phyloP scores from a whole-genome alignment of 2,888 invertebrate species.

The Plagodis pulveraria region DNA sequence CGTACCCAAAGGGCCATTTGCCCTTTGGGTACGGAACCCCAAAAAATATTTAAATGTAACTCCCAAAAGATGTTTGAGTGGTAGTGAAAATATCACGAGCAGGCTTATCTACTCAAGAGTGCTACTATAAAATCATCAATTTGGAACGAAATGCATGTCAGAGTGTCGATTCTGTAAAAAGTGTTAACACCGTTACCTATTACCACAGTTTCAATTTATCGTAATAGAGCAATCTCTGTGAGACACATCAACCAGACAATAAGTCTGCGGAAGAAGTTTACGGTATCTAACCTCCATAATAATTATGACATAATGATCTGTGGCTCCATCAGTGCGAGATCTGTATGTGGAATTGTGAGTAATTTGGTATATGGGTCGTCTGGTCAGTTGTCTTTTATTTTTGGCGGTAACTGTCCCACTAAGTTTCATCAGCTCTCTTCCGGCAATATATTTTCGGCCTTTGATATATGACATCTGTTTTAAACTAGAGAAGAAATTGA shows the following conservation, averaged over 20 bases:
- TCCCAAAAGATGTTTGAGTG: too few relatives aligned
- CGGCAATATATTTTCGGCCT: background rate
- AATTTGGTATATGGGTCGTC: constrained; percentile 28
- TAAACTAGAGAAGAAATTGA: background rate
- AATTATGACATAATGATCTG: constrained; percentile 62
- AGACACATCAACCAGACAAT: constrained; percentile 59
- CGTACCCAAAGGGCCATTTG: too few relatives aligned
- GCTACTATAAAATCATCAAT: background rate
- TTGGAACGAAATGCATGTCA: background rate
- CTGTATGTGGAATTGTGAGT: constrained; percentile 35
- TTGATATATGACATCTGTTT: constrained; percentile 4
- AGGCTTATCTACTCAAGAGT: too few relatives aligned
- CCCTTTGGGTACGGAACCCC: too few relatives aligned
- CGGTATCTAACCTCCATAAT: constrained; percentile 53
- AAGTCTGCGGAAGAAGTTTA: constrained; percentile 69
- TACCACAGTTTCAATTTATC: constrained; percentile 63
- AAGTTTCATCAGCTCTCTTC: constrained; percentile 10
- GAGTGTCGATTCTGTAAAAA: constrained; percentile 37
- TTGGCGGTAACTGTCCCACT: constrained; percentile 7
- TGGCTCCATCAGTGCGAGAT: constrained; percentile 40
- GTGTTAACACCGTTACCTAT: constrained; percentile 56
- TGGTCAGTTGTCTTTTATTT: constrained; percentile 14
- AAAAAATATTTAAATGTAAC: too few relatives aligned
- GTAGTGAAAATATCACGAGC: too few relatives aligned
- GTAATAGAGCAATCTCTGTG: constrained; percentile 73